Percentiles rank a stretch among this genome's conserved stretches.
phyloP scores from a whole-genome alignment of 2,797 vertebrate species.

The Enteromius anoplus region DNA sequence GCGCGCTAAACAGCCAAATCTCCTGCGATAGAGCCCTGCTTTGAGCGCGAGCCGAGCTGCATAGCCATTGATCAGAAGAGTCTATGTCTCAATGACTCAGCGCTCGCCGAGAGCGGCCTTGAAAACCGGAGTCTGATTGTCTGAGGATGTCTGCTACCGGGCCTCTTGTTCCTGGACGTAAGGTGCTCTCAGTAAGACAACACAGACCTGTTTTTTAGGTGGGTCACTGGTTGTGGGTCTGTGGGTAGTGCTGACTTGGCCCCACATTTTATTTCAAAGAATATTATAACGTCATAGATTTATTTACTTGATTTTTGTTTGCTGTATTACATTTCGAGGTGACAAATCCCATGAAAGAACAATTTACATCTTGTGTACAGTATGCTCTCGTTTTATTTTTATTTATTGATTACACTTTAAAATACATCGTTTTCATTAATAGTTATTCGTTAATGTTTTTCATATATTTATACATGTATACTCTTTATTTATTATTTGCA shows the following conservation, averaged over 20 bases:
- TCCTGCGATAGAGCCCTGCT: neutral
- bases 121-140: neutral
- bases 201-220: neutral
- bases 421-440: neutral
- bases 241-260: neutral
- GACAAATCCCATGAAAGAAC: no score
- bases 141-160: neutral
- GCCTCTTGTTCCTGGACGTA: neutral
- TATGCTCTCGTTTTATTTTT: neutral
- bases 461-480: neutral
- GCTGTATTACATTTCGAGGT: neutral
- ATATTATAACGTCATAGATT: neutral
- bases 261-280: neutral
- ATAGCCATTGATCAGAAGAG: conserved; percentile 27
- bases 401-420: neutral
- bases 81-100: neutral
- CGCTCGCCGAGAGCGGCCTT: neutral
- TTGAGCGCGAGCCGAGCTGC: conserved; percentile 8
- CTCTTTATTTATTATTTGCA: neutral
- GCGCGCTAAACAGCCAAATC: conserved; percentile 19
- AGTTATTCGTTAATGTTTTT: no score
- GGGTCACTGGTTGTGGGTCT: neutral
- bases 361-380: neutral
- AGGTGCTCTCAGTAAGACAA: neutral
- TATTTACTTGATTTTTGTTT: neutral